Conservation (phyloP, 2,888 invertebrate genomes). For the Pyrrhosoma nymphula region DNA sequence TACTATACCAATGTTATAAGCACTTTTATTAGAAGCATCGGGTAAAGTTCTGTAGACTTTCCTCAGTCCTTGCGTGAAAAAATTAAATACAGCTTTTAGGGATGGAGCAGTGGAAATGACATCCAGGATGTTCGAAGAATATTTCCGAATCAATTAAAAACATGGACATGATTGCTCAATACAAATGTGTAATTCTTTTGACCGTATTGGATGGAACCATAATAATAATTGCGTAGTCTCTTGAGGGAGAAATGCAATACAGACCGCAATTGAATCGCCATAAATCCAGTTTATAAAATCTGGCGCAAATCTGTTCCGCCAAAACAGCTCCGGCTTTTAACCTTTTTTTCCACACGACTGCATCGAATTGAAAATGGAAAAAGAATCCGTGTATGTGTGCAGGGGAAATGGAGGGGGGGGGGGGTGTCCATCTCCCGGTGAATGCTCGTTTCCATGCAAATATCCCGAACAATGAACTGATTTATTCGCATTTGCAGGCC, state of each 20-base stretch:
- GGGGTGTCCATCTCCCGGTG: background rate
- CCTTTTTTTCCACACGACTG: background rate
- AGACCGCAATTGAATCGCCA: background rate
- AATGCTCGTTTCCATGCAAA: constrained; percentile 57
- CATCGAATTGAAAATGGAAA: background rate
- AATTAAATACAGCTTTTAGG: too few species aligned
- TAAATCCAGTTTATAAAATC: background rate
- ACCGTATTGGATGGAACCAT: too few species aligned
- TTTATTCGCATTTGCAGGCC: constrained; percentile 36
- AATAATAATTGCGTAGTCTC: too few species aligned
- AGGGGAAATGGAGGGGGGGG: background rate
- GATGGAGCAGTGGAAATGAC: too few species aligned
- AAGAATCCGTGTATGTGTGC: background rate
- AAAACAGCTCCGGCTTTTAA: background rate
- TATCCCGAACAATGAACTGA: constrained; percentile 41
- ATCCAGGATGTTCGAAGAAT: too few species aligned
- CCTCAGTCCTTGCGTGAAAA: too few species aligned
- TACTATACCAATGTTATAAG: too few species aligned
- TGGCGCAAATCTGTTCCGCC: background rate
- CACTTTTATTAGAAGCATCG: too few species aligned
- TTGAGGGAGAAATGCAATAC: background rate
- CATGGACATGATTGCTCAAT: too few species aligned
- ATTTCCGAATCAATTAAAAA: too few species aligned
- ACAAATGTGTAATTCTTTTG: too few species aligned
- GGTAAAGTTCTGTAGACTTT: too few species aligned